Conservation (phyloP, 2,797 vertebrate species). For the Lemur catta region DNA sequence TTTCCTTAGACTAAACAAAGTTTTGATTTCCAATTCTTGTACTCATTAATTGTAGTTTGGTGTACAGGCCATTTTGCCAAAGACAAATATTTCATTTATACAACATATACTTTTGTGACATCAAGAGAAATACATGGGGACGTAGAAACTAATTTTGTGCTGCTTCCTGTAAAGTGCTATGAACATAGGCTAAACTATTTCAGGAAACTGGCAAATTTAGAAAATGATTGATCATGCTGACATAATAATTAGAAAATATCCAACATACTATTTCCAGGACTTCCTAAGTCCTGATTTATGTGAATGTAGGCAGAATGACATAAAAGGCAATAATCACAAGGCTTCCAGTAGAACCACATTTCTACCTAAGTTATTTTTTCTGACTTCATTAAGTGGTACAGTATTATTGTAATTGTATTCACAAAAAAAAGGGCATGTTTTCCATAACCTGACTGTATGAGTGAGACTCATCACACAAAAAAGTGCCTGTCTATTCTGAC, state of each 20-base stretch:
- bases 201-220: constrained; percentile 65
- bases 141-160: constrained; percentile 74
- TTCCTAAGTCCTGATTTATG: constrained; percentile 35
- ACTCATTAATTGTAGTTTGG: constrained; percentile 83
- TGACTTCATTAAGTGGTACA: neutral
- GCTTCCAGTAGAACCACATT: neutral
- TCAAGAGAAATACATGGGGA: constrained; percentile 32
- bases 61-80: constrained; percentile 69
- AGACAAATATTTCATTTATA: constrained; percentile 77
- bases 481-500: neutral
- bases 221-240: constrained; percentile 62
- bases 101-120: constrained; percentile 72
- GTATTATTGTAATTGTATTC: neutral
- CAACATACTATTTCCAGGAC: constrained; percentile 14
- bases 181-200: constrained; percentile 69
- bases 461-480: neutral
- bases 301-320: constrained; percentile 6
- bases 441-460: neutral
- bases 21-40: constrained; percentile 86
- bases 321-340: neutral
- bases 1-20: constrained; percentile 87
- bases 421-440: neutral
- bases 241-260: constrained; percentile 52
- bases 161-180: constrained; percentile 76
- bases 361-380: constrained; percentile 14